Base-by-base conservation (phyloP, 2,113 vertebrate species). In the Eurypyga helias region DNA sequence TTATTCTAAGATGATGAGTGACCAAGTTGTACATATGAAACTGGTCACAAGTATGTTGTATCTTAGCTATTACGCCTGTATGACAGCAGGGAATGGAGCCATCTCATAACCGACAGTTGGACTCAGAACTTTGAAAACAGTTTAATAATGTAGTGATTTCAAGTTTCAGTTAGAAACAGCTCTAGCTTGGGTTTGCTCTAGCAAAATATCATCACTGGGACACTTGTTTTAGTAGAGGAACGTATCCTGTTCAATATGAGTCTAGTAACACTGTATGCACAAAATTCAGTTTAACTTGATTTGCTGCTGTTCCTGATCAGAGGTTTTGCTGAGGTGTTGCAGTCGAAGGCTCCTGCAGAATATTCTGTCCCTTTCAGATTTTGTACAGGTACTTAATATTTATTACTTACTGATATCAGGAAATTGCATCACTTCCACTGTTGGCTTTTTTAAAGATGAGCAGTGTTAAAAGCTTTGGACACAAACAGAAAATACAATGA, bases 1-100 rank as follows among this genome's bases (percentile, higher is more conserved):
- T 85, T 58, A 15, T 23, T 69, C 46, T 48, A 71, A 70, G 60
- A 29, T n/a, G 36, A 10, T 19, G 46, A 33, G 36, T 29, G 46
- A 29, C 13, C 13, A 52, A 41, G 23, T 4, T 64, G 46, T 52
- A 5, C 13, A 7, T 4, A 3, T 38, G 41, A 62, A 94, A 54
- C 29, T 45, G 46, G 16, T 57, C 41, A 49, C 21, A 14, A 36
- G 14, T 2, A 2, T 2, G 0, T 21, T 1, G 1, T 60, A 5
- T 17, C 11, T 31, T 19, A 13, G 36, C 18, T 67, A 0, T 11
- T 41, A 36, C 36, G 66, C 16, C 52, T 52, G 33, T 31, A 24
- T 66, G 81, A 17, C 33, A 61, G 26, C 71, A 52, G 18, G 13
- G 33, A 10, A 13, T 54, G 57, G 9, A 67, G 43, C 20, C 14